These are phyloP conservation scores for Ameiurus melas DNA, from an alignment of 2,113 vertebrate genomes.

Conservation along the genomic window DNA sequence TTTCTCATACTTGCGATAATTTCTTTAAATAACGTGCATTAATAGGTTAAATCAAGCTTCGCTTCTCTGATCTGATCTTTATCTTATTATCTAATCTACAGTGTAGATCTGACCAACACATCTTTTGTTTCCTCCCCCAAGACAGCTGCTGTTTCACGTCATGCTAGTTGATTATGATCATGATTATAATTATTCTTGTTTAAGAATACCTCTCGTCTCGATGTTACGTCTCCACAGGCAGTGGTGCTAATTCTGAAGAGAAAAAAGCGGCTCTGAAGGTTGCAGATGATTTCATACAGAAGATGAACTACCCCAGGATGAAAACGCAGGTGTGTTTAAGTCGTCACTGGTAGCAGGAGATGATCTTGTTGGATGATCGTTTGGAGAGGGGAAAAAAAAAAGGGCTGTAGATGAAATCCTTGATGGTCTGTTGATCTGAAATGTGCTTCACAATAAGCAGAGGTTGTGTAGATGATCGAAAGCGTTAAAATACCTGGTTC, in stretches of 20 bases:
- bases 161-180: no score
- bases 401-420: neutral
- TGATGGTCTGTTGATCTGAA: neutral
- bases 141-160: neutral
- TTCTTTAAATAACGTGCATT: no score
- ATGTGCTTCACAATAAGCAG: neutral
- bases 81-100: neutral
- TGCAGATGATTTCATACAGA: conserved; percentile 82
- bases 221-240: conserved; percentile 66
- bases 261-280: conserved; percentile 78
- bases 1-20: no score
- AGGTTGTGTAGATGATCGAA: no score
- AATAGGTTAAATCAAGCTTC: no score
- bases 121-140: neutral
- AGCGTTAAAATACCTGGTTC: no score
- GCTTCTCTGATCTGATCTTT: no score
- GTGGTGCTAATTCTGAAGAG: conserved; percentile 81
- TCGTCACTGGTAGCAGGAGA: neutral
- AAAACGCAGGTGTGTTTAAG: conserved; percentile 80
- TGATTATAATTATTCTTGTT: neutral
- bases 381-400: neutral
- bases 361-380: neutral
- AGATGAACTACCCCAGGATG: conserved; percentile 79
- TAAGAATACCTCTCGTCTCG: neutral
- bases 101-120: neutral